A percentile compares a stretch with the other conserved stretches of the same genome.
Conservation (phyloP, 1,140 invertebrate genomes). For the Amphibalanus amphitrite region DNA sequence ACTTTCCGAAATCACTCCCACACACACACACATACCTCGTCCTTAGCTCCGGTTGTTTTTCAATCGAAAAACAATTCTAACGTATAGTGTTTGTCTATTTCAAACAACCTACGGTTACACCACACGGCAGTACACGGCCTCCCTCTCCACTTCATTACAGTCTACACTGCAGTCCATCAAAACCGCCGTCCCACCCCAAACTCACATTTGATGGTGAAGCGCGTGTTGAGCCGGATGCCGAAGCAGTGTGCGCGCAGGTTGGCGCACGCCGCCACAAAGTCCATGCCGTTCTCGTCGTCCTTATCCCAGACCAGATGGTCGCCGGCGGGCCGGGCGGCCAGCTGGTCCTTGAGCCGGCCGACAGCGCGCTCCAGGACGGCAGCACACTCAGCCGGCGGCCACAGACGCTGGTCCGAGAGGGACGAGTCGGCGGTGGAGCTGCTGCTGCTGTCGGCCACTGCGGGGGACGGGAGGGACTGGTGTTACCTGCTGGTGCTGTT, state of each 20-base stretch:
- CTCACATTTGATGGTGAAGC: conserved; percentile 92
- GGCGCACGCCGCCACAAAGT: conserved; percentile 88
- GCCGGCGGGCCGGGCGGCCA: conserved; percentile 27
- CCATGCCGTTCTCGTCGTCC: conserved; percentile 82
- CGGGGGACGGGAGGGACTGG: too few species aligned
- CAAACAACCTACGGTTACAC: too few species aligned
- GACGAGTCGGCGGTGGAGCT: background rate
- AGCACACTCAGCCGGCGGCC: conserved; percentile 58
- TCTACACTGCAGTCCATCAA: too few species aligned
- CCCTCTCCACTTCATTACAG: too few species aligned
- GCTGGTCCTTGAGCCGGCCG: conserved; percentile 42
- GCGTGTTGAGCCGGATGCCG: conserved; percentile 64
- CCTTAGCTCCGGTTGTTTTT: too few species aligned
- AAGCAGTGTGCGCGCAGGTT: conserved; percentile 89
- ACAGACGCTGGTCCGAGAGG: conserved; percentile 53
- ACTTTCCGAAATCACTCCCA: too few species aligned
- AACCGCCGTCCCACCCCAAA: too few species aligned
- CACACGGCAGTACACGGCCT: too few species aligned
- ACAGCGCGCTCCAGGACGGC: conserved; percentile 57
- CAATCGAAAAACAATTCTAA: too few species aligned
- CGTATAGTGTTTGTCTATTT: too few species aligned
- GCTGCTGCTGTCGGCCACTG: background rate
- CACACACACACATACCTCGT: too few species aligned
- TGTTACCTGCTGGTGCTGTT: too few species aligned
- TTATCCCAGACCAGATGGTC: conserved; percentile 91